Percentiles rank a stretch among this genome's conserved stretches.
Evolutionary conservation across 2,113 vertebrate genomes (phyloP).

Genomic region (Redunca redunca): DNA sequence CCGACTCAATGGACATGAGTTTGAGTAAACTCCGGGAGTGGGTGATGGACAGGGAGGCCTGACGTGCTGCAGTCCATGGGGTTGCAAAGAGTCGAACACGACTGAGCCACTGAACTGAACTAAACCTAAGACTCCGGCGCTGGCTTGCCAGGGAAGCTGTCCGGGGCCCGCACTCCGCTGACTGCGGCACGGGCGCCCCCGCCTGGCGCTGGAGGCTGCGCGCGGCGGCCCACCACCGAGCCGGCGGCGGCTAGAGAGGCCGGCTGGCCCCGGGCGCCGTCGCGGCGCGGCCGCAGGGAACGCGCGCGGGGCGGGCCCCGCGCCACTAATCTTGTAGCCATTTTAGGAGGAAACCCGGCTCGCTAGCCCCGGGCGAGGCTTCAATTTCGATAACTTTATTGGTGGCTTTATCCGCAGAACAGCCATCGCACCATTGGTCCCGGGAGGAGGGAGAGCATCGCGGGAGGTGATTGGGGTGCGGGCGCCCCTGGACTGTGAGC

Average conservation of each 20-base stretch:
- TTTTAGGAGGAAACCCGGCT: constrained; percentile 58
- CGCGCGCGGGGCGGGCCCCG: not conserved
- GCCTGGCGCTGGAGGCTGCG: not conserved
- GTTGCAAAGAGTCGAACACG: not conserved
- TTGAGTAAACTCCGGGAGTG: not conserved
- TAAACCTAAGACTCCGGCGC: fast-evolving
- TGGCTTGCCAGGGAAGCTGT: fast-evolving
- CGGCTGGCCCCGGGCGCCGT: not conserved
- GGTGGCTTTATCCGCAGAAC: not conserved
- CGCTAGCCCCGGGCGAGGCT: not conserved
- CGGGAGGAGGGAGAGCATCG: not conserved
- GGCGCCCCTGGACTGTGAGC: not conserved
- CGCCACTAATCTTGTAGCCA: constrained; percentile 2
- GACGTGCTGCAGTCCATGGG: not conserved
- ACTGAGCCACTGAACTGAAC: not conserved
- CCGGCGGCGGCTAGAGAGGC: constrained; percentile 49
- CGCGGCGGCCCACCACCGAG: constrained; percentile 21
- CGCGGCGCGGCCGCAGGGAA: not conserved
- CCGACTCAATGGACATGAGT: not conserved
- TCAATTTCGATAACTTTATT: constrained; percentile 68
- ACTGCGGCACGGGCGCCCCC: not conserved
- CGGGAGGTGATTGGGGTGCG: not conserved
- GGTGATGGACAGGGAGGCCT: not conserved
- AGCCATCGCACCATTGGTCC: not conserved
- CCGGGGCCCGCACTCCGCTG: fast-evolving